Evolutionary conservation across 92 coral and sea anemone species (phyloP), one percentile per base, ranked within the genome.

Genomic region (Phymanthus crucifer): DNA sequence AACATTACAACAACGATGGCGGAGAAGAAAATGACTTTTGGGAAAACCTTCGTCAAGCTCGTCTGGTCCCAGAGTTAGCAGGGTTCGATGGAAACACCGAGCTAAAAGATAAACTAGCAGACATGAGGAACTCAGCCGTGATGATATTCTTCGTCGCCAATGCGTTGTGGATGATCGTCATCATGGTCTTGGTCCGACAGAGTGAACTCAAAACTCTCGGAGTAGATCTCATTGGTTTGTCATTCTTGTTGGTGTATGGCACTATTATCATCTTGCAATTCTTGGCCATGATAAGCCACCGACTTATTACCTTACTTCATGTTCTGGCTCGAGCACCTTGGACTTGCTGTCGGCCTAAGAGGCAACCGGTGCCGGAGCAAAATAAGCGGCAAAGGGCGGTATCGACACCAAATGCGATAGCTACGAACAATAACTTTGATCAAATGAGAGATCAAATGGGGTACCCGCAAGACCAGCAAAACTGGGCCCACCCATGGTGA

Each of bases 281-380:
- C 56, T 24, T 96, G 40, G 90, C 99, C 2, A 83, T 96, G 79
- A 78, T 96, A 6, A 83, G 94, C 84, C 99, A 96, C 85, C 89
- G 99, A 19, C 76, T 84, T 14, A 86, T 84, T 48, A 96, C 99
- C 6, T 34, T 84, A 37, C 48, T 78, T 58, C 99, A 96, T 84
- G 73, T 96, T 76, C 68, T 96, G 26, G 98, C 98, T 32, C 99
- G 99, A 67, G 95, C 99, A 23, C 94, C 99, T 10, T 96, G 92
- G 94, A 46, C n/a, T 10, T 82, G 86, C 24, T 77, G 81, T 77
- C 70, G 56, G 34, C 64, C 27, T 6, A 54, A 10, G 48, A 43
- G n/a, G n/a, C n/a, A n/a, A n/a, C n/a, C n/a, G n/a, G n/a, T n/a
- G n/a, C n/a, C n/a, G n/a, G n/a, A n/a, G n/a, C n/a, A n/a, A n/a